Evolutionary conservation across 1,140 invertebrate species (phyloP).

Genomic region (Meloidogyne exigua): DNA sequence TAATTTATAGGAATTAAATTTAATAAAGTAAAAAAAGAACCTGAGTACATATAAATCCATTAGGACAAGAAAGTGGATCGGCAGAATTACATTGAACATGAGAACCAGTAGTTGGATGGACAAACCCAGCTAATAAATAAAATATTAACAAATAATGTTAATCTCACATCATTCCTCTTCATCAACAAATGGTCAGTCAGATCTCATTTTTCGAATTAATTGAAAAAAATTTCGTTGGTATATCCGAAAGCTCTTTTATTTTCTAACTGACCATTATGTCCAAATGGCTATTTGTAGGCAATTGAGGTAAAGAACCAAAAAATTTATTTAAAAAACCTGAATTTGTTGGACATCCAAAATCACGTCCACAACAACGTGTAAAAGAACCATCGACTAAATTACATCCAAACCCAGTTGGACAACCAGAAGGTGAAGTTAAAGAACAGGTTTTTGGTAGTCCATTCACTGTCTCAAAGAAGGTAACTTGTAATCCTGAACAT

Average conservation of each 20-base stretch:
- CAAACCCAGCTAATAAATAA: slow-evolving; percentile 50
- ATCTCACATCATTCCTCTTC: no score
- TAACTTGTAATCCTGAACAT: slow-evolving; percentile 54
- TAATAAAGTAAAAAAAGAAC: slow-evolving; percentile 12
- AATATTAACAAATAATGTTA: neutral
- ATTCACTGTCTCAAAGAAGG: slow-evolving; percentile 53
- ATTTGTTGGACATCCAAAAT: slow-evolving; percentile 62
- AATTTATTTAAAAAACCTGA: slow-evolving; percentile 26
- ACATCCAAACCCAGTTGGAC: slow-evolving; percentile 60
- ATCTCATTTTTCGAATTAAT: no score
- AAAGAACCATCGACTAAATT: slow-evolving; percentile 59
- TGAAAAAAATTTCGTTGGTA: no score
- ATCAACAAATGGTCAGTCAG: no score
- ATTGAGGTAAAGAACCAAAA: no score
- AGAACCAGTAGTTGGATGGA: slow-evolving; percentile 54
- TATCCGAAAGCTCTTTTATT: no score
- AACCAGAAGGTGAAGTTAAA: slow-evolving; percentile 40
- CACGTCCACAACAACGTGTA: slow-evolving; percentile 58
- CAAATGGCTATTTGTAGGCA: no score
- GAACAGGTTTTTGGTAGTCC: slow-evolving; percentile 57
- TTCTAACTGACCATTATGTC: no score
- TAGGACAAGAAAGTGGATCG: slow-evolving; percentile 46
- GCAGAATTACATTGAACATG: slow-evolving; percentile 57
- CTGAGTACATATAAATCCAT: slow-evolving; percentile 25
- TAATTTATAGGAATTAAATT: slow-evolving; percentile 2